phyloP scores from a whole-genome alignment of 2,888 invertebrate species.

The Leistus spinibarbis region DNA sequence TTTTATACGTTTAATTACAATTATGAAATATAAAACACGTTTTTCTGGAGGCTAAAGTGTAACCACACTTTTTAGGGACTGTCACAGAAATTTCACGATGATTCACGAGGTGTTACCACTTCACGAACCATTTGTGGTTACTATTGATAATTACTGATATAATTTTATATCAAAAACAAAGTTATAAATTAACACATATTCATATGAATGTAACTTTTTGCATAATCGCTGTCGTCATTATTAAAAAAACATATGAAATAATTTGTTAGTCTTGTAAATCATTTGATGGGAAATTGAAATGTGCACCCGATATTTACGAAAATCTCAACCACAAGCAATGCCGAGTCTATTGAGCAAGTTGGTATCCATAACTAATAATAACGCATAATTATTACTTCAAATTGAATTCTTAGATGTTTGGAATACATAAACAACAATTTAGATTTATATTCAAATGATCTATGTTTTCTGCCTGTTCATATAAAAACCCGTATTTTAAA shows the following conservation, averaged over 20 bases:
- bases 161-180: too few relatives aligned
- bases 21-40: neutral
- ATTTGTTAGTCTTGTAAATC: neutral
- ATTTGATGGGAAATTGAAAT: neutral
- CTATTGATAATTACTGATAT: too few relatives aligned
- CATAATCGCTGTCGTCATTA: too few relatives aligned
- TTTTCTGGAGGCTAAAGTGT: neutral
- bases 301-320: neutral
- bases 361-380: neutral
- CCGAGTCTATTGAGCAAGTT: slow-evolving; percentile 20
- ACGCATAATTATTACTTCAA: neutral
- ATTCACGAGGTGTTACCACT: neutral
- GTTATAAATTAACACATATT: too few relatives aligned
- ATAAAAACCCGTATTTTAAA: slow-evolving; percentile 50
- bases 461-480: slow-evolving; percentile 44
- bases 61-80: neutral
- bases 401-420: slow-evolving; percentile 38
- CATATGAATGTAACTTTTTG: too few relatives aligned
- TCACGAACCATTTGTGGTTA: too few relatives aligned
- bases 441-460: slow-evolving; percentile 18
- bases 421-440: slow-evolving; percentile 18
- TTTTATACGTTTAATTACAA: slow-evolving; percentile 13
- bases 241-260: too few relatives aligned
- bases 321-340: neutral
- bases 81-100: neutral